Evolutionary conservation across 2,797 vertebrate genomes (phyloP).

Genomic region (Gymnocypris eckloni): DNA sequence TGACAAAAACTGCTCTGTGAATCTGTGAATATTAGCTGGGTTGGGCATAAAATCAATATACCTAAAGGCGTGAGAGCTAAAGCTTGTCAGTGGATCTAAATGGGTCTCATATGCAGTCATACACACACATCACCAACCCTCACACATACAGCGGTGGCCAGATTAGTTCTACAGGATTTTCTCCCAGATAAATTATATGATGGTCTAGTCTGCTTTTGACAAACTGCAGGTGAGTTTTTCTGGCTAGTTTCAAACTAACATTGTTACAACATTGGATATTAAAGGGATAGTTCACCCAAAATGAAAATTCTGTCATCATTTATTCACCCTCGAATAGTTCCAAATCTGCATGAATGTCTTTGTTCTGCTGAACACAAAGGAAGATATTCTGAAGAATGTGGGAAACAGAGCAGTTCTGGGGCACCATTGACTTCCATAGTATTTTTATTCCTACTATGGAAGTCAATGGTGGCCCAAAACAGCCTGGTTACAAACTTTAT

Average conservation of each 20-base stretch:
- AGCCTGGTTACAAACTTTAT: too few species aligned
- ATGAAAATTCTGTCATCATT: too few species aligned
- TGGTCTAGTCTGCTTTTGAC: neutral
- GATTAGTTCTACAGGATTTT: neutral
- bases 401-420: too few species aligned
- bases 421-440: too few species aligned
- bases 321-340: too few species aligned
- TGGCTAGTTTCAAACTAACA: neutral
- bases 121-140: neutral
- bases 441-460: too few species aligned
- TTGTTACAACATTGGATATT: neutral
- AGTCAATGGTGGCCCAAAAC: too few species aligned
- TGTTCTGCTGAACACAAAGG: too few species aligned
- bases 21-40: conserved; percentile 4
- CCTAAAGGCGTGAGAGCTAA: conserved; percentile 61
- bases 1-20: conserved; percentile 28
- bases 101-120: conserved; percentile 52
- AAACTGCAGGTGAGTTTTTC: neutral
- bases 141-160: neutral
- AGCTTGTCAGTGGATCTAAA: conserved; percentile 68
- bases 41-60: conserved; percentile 60
- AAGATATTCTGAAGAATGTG: too few species aligned
- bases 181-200: neutral
- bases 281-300: too few species aligned
- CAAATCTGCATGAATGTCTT: too few species aligned